phyloP scores from a whole-genome alignment of 2,888 invertebrate species.

The Smittia aterrima region DNA sequence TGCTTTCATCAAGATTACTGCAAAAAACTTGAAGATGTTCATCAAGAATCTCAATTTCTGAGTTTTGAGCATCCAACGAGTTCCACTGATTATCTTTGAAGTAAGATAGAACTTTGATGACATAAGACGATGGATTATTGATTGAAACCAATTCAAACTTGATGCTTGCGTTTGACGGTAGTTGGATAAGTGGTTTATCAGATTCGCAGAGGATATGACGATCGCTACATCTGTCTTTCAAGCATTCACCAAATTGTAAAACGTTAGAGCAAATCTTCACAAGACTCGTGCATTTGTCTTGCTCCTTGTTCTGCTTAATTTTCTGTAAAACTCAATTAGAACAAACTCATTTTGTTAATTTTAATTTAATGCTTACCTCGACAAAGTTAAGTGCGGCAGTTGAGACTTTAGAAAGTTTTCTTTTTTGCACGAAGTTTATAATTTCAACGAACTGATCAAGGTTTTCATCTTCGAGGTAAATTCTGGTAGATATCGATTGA shows the following conservation, averaged over 20 bases:
- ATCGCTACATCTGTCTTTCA: constrained; percentile 60
- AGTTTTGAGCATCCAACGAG: background rate
- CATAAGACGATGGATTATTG: background rate
- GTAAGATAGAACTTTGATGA: background rate
- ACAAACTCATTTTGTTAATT: background rate
- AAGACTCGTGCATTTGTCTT: constrained; percentile 52
- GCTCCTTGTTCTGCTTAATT: constrained; percentile 45
- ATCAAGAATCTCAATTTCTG: background rate
- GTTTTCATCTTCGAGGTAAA: constrained; percentile 62
- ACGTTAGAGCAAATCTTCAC: constrained; percentile 61
- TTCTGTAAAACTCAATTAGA: constrained; percentile 42
- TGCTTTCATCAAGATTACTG: background rate
- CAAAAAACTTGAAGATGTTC: background rate
- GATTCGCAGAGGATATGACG: constrained; percentile 63
- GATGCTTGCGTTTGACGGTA: background rate
- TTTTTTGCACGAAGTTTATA: constrained; percentile 58
- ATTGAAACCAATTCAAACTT: constrained; percentile 4
- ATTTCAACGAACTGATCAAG: constrained; percentile 62
- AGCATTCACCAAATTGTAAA: constrained; percentile 55
- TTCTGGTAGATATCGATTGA: constrained; percentile 50
- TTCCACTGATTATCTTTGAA: background rate
- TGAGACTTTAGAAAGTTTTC: constrained; percentile 47
- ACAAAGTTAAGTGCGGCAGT: constrained; percentile 48
- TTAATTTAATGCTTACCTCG: constrained; percentile 47
- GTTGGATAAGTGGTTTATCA: constrained; percentile 55